Evolutionary conservation across 1,140 invertebrate genomes (phyloP).

Genomic region (Zaprionus camerounensis): DNA sequence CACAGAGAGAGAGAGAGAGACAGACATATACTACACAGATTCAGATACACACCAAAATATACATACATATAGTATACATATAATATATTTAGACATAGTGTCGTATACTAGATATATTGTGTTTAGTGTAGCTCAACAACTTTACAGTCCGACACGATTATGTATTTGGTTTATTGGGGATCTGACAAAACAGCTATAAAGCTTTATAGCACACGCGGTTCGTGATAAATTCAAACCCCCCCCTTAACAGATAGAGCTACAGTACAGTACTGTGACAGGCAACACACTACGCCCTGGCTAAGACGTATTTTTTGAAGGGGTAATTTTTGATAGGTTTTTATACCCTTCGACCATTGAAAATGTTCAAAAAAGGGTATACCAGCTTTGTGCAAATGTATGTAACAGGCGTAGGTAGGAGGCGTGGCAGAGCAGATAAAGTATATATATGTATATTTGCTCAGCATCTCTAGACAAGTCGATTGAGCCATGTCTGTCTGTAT

Average conservation of each 20-base stretch:
- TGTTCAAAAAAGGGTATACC: too few species aligned
- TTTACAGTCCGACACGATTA: not conserved
- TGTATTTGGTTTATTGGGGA: slow-evolving; percentile 24
- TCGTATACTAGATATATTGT: not conserved
- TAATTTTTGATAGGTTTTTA: not conserved
- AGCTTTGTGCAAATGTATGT: too few species aligned
- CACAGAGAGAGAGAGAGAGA: not conserved
- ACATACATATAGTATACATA: not conserved
- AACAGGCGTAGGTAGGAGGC: too few species aligned
- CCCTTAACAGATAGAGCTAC: not conserved
- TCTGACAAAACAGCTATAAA: slow-evolving; percentile 12
- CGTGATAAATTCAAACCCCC: not conserved
- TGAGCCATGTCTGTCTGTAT: too few species aligned
- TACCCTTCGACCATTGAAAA: too few species aligned
- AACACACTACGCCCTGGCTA: not conserved
- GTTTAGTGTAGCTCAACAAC: not conserved
- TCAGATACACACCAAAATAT: not conserved
- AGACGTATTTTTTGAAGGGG: not conserved
- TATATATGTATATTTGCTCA: too few species aligned
- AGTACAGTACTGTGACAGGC: not conserved
- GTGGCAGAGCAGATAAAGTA: too few species aligned
- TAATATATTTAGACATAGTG: slow-evolving; percentile 10
- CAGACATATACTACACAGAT: not conserved
- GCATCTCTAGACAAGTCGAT: too few species aligned
- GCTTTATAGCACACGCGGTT: slow-evolving; percentile 20